Base-by-base conservation (phyloP, 1,140 invertebrate species). In the Trachymyrmex cornetzi region DNA sequence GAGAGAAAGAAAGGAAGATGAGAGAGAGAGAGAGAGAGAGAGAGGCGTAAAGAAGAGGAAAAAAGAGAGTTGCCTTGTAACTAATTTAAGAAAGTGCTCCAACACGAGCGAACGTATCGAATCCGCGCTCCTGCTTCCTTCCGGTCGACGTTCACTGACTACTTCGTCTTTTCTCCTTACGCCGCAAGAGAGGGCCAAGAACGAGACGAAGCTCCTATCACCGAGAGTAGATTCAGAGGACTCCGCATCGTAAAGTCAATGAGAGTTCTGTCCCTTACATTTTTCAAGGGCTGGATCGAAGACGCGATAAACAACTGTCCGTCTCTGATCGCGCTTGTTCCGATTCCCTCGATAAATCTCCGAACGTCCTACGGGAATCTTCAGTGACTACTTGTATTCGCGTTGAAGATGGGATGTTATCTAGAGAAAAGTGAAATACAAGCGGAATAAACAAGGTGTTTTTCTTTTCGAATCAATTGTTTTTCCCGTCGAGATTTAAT, bases 51-150 rank as follows among this genome's bases (percentile, higher is more conserved):
- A 34, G 55, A 81, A 71, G 67, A 59, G 34, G 53, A 66, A 80
- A 79, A 63, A 61, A 75, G 50, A 80, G 22, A 38, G 53, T 57
- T 53, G 57, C 71, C 75, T 90, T 86, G 86, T 86, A 90, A 90
- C 86, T 91, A 91, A 91, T 91, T 91, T 91, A 91, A 91, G 89
- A 91, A 91, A 91, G 89, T 91, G 89, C 89, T 90, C 79, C 57
- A 75, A 77, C 61, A 53, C 50, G 59, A 71, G 50, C 79, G 61
- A 80, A 84, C 74, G 88, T 77, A 89, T 87, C 88, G 88, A 90
- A 86, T 90, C 80, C 71, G 81, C 77, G 72, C 85, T 50, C 55
- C 50, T 16, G 34, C 48, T 80, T 86, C 59, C 87, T 87, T 89
- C 84, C 71, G 63, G 57, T 59, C 84, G 44, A 22, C 86, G 88